Conservation (phyloP, 2,888 invertebrate species). For the Drosophila tripunctata region DNA sequence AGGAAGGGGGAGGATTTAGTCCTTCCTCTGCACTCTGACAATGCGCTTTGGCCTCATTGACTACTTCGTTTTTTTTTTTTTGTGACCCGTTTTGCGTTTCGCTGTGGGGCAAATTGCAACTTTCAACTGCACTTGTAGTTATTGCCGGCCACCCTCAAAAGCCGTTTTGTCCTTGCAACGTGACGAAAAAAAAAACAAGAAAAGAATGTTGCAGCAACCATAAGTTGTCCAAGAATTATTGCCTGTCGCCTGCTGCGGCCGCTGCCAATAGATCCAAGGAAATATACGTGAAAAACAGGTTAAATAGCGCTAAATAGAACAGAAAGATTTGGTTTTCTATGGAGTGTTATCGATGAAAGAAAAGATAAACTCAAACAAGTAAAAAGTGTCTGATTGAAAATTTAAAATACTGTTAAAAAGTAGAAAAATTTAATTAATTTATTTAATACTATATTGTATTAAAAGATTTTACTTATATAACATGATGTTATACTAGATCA, state of each 20-base stretch:
- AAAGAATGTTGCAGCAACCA: conserved; percentile 40
- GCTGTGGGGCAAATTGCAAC: conserved; percentile 49
- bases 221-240: conserved; percentile 50
- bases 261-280: conserved; percentile 34
- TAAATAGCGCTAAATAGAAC: not conserved
- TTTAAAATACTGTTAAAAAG: too few relatives aligned
- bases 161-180: conserved; percentile 31
- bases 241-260: conserved; percentile 30
- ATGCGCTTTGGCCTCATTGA: conserved; percentile 57
- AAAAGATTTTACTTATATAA: too few relatives aligned
- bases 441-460: too few relatives aligned
- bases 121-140: conserved; percentile 25
- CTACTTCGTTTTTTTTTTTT: too few relatives aligned
- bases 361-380: too few relatives aligned
- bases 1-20: not conserved
- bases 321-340: too few relatives aligned
- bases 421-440: too few relatives aligned
- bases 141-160: not conserved
- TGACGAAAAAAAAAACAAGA: conserved; percentile 59
- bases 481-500: too few relatives aligned
- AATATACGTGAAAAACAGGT: conserved; percentile 21
- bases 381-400: too few relatives aligned
- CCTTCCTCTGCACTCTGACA: too few relatives aligned
- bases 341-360: too few relatives aligned
- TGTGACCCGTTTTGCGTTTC: conserved; percentile 34